Base-by-base conservation (phyloP, 2,113 vertebrate genomes). In the Muntiacus reevesi region DNA sequence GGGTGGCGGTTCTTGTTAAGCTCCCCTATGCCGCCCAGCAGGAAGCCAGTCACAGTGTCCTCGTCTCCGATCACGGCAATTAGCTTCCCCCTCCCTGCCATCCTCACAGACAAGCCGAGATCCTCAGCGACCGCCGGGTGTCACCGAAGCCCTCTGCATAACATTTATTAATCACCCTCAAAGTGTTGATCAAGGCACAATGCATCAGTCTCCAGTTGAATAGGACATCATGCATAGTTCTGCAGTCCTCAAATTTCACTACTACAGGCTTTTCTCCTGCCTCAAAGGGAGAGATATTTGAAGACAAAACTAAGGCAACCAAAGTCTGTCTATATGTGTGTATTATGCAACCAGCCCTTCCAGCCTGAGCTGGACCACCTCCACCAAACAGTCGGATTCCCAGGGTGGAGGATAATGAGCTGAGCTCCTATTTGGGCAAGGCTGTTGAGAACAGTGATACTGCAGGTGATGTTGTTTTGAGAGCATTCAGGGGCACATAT, bases 1-100 rank as follows among this genome's bases (percentile, higher is more conserved):
- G 99, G 99, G 88, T 99, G 99, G 5, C 99, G 99, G 98, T 99
- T 99, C 98, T 99, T 99, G 98, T 99, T 99, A 36, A 99, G 99
- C 96, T 99, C 99, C 0, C 99, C 99, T 87, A 99, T 98, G 1
- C 99, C 99, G 0, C 99, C 99, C 85, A 99, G 99, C 54, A 99
- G 98, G 97, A 99, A 99, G 0, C 99, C 99, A 19, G 99, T 99
- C 95, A 99, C 99, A 5, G 99, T 99, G 97, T 99, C 99, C 97
- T 99, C 99, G 71, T 99, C 99, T 2, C 99, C 99, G 86, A 99
- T 99, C 33, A 99, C 99, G 0, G 99, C 99, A 96, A 99, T 99
- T 81, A 99, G 98, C 95, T 99, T 99, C 0, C 99, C 99, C 11
- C 99, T 98, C 4, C 98, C 99, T 3, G 99, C 97, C 99, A 99